These are phyloP conservation scores for Taphrorychus bicolor DNA, from an alignment of 2,888 invertebrate genomes.

Conservation along the genomic window DNA sequence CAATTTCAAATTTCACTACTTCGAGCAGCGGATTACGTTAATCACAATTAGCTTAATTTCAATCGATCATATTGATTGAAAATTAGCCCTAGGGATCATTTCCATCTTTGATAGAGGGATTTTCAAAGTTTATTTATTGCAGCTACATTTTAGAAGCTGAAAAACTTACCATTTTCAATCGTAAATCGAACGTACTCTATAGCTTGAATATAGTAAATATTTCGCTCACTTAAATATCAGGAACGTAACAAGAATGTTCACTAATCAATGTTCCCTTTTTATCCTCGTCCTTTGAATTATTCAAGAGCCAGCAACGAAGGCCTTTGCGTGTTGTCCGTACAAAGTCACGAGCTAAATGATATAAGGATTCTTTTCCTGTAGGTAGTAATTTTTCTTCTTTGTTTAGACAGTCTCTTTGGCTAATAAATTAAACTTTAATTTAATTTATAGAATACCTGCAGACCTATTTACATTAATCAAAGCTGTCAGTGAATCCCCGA, in stretches of 20 bases:
- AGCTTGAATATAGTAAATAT: too few relatives aligned
- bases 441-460: background rate
- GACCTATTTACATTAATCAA: background rate
- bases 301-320: slow-evolving; percentile 29
- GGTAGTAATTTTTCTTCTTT: slow-evolving; percentile 6
- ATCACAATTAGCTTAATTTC: too few relatives aligned
- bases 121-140: too few relatives aligned
- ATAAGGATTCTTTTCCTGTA: slow-evolving; percentile 7
- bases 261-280: slow-evolving; percentile 24
- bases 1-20: too few relatives aligned
- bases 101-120: too few relatives aligned
- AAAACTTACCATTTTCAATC: too few relatives aligned
- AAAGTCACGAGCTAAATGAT: slow-evolving; percentile 17
- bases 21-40: too few relatives aligned
- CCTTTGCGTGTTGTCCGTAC: slow-evolving; percentile 22
- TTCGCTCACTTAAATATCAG: slow-evolving; percentile 6
- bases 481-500: background rate
- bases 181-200: too few relatives aligned
- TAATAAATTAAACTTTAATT: slow-evolving; percentile 12
- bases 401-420: slow-evolving; percentile 9
- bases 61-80: too few relatives aligned
- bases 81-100: too few relatives aligned
- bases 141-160: too few relatives aligned
- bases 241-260: slow-evolving; percentile 18
- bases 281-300: slow-evolving; percentile 21